Conservation (phyloP, 1,140 invertebrate genomes). For the Drosophila biarmipes region DNA sequence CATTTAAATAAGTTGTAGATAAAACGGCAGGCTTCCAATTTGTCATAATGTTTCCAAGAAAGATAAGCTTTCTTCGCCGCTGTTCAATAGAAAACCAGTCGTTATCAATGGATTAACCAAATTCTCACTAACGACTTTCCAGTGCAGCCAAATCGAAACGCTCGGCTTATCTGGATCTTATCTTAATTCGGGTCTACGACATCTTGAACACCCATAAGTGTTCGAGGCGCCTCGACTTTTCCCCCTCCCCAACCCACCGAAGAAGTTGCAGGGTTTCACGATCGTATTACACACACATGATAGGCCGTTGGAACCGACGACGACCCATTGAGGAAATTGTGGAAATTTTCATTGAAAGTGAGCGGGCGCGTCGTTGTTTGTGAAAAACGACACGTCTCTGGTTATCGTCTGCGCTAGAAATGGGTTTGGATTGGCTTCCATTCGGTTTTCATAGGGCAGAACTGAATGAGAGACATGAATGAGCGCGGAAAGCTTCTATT, state of each 20-base stretch:
- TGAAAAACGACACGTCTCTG: slow-evolving; percentile 75
- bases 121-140: slow-evolving; percentile 22
- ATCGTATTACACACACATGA: slow-evolving; percentile 67
- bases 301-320: background rate
- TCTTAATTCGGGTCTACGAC: slow-evolving; percentile 75
- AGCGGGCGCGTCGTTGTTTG: slow-evolving; percentile 66
- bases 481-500: slow-evolving; percentile 19
- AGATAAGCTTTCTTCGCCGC: slow-evolving; percentile 11
- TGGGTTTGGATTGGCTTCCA: slow-evolving; percentile 2
- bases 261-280: slow-evolving; percentile 67
- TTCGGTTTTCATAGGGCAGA: background rate
- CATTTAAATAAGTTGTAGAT: too few species aligned
- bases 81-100: background rate
- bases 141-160: slow-evolving; percentile 1
- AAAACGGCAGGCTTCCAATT: slow-evolving; percentile 15
- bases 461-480: slow-evolving; percentile 19
- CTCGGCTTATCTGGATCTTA: slow-evolving; percentile 48
- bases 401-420: slow-evolving; percentile 27
- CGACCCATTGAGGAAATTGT: slow-evolving; percentile 69
- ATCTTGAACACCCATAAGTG: slow-evolving; percentile 51
- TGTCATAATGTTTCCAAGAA: slow-evolving; percentile 18
- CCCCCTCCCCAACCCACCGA: slow-evolving; percentile 15
- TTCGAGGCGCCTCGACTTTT: slow-evolving; percentile 44
- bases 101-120: slow-evolving; percentile 19
- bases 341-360: slow-evolving; percentile 72